A percentile compares a stretch with the other conserved stretches of the same genome.
These are phyloP conservation scores for Nudaria mundana DNA, from an alignment of 2,888 invertebrate genomes.

Conservation along the genomic window DNA sequence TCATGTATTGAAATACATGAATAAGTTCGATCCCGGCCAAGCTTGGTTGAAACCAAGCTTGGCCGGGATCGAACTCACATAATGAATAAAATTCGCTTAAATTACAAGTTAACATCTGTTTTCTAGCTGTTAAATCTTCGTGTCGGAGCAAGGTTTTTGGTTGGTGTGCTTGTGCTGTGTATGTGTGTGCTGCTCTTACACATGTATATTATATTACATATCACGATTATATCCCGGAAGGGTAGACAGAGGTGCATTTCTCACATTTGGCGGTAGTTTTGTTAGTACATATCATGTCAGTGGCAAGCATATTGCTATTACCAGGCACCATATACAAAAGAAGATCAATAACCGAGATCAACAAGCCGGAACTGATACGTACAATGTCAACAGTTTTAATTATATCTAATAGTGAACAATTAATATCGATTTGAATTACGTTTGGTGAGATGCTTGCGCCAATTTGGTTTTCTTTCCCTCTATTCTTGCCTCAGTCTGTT, in stretches of 20 bases:
- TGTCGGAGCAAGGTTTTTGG: constrained; percentile 9
- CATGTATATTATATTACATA: neutral
- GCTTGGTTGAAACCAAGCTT: too few relatives aligned
- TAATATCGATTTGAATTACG: neutral
- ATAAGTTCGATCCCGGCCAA: too few relatives aligned
- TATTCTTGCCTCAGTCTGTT: too few relatives aligned
- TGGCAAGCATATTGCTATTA: too few relatives aligned
- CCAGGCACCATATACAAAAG: too few relatives aligned
- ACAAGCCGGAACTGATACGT: neutral
- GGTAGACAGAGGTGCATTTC: too few relatives aligned
- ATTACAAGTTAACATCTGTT: neutral
- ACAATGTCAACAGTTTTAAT: neutral
- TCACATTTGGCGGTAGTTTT: too few relatives aligned
- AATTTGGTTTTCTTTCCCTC: neutral
- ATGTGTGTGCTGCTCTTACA: constrained; percentile 13
- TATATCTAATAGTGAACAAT: neutral
- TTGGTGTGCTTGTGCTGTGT: constrained; percentile 10
- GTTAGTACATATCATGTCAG: too few relatives aligned
- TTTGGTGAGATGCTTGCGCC: neutral
- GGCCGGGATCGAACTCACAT: too few relatives aligned
- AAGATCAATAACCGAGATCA: neutral
- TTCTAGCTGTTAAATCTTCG: constrained; percentile 4
- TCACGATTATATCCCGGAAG: too few relatives aligned
- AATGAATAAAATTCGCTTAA: neutral
- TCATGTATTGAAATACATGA: too few relatives aligned